phyloP scores from a whole-genome alignment of 2,797 vertebrate species.

The Coluber constrictor region DNA sequence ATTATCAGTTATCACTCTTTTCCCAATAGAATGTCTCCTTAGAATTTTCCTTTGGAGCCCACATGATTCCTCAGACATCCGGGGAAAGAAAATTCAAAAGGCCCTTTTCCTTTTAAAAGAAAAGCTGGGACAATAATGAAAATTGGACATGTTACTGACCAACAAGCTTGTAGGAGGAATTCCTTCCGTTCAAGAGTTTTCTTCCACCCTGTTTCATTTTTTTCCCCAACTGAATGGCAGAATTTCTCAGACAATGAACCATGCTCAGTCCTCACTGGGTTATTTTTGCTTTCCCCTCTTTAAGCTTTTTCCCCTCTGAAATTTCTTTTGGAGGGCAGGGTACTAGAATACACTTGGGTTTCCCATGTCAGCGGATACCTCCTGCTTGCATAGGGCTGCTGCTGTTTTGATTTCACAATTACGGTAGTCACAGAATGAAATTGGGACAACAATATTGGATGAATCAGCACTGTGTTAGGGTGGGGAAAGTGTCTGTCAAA shows the following conservation, averaged over 20 bases:
- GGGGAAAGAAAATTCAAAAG: neutral
- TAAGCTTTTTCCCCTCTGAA: neutral
- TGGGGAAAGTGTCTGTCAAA: neutral
- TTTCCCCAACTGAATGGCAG: neutral
- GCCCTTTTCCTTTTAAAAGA: neutral
- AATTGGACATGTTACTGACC: neutral
- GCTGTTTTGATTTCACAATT: neutral
- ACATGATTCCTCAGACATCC: neutral
- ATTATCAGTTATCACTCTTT: neutral
- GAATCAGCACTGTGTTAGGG: neutral
- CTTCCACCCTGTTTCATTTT: neutral
- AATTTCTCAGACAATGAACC: neutral
- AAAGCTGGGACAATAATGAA: neutral
- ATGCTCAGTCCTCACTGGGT: neutral
- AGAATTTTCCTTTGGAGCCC: neutral
- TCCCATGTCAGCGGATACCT: neutral
- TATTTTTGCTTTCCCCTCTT: neutral
- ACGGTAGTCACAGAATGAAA: neutral
- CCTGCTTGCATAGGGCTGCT: neutral
- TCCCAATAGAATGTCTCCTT: neutral
- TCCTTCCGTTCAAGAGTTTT: neutral
- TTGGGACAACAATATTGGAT: neutral
- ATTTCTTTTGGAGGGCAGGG: neutral
- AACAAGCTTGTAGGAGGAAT: neutral
- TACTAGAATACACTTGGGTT: neutral